phyloP scores from a whole-genome alignment of 2,797 vertebrate species.

The Intellagama lesueurii region DNA sequence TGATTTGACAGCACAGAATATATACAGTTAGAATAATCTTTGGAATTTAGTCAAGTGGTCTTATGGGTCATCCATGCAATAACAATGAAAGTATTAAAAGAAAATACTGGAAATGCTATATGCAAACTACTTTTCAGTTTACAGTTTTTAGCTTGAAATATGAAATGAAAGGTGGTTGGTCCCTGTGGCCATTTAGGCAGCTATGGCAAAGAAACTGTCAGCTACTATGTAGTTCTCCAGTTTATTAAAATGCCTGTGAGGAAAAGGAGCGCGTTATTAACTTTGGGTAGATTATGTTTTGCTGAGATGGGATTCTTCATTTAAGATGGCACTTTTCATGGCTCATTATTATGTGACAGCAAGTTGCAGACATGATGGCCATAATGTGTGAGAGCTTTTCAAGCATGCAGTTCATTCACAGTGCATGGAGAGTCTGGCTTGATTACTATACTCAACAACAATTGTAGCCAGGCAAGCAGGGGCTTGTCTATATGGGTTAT shows the following conservation, averaged over 20 bases:
- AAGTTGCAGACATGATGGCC: not conserved
- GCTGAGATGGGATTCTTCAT: not conserved
- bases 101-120: constrained; percentile 1
- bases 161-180: not conserved
- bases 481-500: no score
- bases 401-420: not conserved
- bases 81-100: not conserved
- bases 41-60: not conserved
- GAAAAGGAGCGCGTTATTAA: not conserved
- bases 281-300: not conserved
- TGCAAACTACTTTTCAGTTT: not conserved
- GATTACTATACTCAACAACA: no score
- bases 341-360: not conserved
- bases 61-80: not conserved
- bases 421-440: not conserved
- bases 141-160: not conserved
- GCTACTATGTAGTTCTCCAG: not conserved
- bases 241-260: not conserved
- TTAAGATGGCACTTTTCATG: not conserved
- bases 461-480: not conserved
- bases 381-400: not conserved
- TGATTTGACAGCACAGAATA: no score
- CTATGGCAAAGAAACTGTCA: not conserved
- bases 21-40: not conserved
- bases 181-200: not conserved